Base-by-base conservation (phyloP, 2,888 invertebrate genomes). In the Atethmia centrago region DNA sequence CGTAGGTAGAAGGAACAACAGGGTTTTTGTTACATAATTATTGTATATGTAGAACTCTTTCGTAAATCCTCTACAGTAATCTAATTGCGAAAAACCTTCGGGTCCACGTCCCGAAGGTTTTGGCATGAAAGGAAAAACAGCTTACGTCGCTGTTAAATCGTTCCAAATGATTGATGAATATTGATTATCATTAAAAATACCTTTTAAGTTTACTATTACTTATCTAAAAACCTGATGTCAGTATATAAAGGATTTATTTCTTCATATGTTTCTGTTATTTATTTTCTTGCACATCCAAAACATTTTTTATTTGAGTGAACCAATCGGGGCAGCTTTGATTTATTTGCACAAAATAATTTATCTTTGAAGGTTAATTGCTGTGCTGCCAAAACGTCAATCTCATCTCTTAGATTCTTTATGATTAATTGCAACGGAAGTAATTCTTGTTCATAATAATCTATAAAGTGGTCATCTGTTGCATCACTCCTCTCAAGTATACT, bases 351-450 rank as follows among this genome's bases (percentile, higher is more conserved):
- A 5, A 56, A 28, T 51, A 91, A 76, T 74, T 86, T 89, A 25
- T 91, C 89, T 75, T 85, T 92, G 2, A 91, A 78, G 59, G 86
- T 45, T 53, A 84, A 82, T 79, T 93, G 92, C 55, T 94, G 92
- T 12, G 83, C 59, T 53, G 89, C 83, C 36, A 95, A 82, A 58
- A 67, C 67, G 45, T 93, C 91, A 36, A 95, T 86, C 66, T 95
- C 94, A 59, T 90, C 78, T 85, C 90, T 92, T 25, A 95, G 85
- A 64, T 86, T 85, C 71, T 87, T 90, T 40, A 95, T 93, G 12
- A 89, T 88, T n/a, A 85, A 84, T 82, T 93, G 91, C 47, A 96
- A 83, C 2, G 95, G 94, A 53, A 95, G 42, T 55, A 96, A 84
- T 78, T 94, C 92, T 59, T 92, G 80, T 80, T 93, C 91, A 73